Conservation (phyloP, 2,113 vertebrate genomes). For the Apodemus speciosus region DNA sequence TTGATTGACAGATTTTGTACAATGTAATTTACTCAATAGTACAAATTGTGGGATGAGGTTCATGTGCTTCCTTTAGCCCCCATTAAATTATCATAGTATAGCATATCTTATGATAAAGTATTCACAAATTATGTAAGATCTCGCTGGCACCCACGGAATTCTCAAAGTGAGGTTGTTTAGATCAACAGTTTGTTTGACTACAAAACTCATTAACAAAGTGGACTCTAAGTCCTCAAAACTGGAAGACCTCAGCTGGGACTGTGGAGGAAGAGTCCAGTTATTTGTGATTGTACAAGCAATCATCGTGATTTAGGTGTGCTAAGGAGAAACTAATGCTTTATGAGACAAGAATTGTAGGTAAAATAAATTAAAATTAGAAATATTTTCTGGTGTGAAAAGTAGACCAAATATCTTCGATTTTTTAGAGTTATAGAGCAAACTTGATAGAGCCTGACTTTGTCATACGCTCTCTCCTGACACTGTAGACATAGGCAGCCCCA, state of each 20-base stretch:
- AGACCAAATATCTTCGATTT: not conserved
- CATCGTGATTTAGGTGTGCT: not conserved
- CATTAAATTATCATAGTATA: constrained; percentile 1
- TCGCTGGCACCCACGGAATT: not conserved
- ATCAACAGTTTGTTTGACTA: not conserved
- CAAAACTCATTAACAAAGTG: not conserved
- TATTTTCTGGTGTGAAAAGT: constrained; percentile 24
- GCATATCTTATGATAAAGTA: not conserved
- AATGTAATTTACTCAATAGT: constrained; percentile 48
- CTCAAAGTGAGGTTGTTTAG: not conserved
- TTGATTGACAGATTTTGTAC: constrained; percentile 56
- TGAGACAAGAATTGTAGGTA: not conserved
- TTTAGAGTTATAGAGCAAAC: not conserved
- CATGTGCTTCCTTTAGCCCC: not conserved
- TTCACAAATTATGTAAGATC: constrained; percentile 5
- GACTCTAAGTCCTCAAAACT: not conserved
- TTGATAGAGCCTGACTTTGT: constrained; percentile 17
- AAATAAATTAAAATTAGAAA: constrained; percentile 19
- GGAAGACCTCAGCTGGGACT: not conserved
- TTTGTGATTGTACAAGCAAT: not conserved
- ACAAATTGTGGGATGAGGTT: constrained; percentile 34
- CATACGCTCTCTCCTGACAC: not conserved
- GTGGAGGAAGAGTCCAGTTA: not conserved
- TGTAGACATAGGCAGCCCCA: not conserved
- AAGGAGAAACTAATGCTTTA: not conserved